Conservation (phyloP, 64 coral and sea anemone species). For the Montipora capricornis region DNA sequence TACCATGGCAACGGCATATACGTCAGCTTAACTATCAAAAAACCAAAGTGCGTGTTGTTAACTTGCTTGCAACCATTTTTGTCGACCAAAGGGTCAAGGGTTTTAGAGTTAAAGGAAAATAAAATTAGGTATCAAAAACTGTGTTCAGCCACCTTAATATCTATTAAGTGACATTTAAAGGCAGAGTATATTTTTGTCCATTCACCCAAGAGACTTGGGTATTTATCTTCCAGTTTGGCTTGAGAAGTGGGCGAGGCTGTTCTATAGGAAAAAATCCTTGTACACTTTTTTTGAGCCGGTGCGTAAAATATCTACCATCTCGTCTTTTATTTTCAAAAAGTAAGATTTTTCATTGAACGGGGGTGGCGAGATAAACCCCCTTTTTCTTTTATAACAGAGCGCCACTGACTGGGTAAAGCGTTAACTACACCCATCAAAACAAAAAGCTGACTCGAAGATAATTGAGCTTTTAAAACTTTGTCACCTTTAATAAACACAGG, state of each 20-base stretch:
- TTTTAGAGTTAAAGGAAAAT: too few relatives aligned
- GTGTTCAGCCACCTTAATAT: not conserved
- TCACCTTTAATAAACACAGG: not conserved
- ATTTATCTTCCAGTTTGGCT: not conserved
- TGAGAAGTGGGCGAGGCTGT: not conserved
- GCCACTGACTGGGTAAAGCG: not conserved
- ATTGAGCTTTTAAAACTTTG: not conserved
- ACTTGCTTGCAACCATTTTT: too few relatives aligned
- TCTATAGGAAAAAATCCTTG: not conserved
- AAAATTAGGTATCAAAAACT: too few relatives aligned
- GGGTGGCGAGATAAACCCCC: not conserved
- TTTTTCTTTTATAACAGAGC: not conserved
- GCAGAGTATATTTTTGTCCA: not conserved
- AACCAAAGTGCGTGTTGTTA: too few relatives aligned
- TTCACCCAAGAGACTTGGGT: not conserved
- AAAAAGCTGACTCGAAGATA: conserved; percentile 12
- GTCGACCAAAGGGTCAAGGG: too few relatives aligned
- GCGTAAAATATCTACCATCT: not conserved
- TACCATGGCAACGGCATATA: too few relatives aligned
- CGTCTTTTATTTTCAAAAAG: not conserved
- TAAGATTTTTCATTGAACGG: not conserved
- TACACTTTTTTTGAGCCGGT: not conserved
- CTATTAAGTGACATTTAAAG: not conserved
- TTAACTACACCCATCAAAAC: conserved; percentile 2
- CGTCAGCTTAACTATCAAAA: too few relatives aligned